phyloP scores from a whole-genome alignment of 2,888 invertebrate genomes.

The Coenonympha arcania region DNA sequence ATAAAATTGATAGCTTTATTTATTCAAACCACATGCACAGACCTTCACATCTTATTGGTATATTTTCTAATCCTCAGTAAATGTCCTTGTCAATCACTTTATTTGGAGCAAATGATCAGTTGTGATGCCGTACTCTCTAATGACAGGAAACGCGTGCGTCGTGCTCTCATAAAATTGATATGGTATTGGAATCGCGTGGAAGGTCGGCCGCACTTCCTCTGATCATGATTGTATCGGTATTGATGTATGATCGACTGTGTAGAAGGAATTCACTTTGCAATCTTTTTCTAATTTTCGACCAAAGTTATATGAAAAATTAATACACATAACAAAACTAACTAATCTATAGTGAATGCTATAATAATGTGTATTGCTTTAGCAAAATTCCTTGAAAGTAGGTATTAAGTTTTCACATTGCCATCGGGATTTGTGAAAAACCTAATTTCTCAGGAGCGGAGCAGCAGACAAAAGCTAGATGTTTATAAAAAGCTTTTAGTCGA shows the following conservation, averaged over 20 bases:
- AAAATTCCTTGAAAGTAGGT: too few species aligned
- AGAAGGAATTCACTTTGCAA: constrained; percentile 5
- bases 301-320: too few species aligned
- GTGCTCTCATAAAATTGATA: constrained; percentile 46
- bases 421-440: too few species aligned
- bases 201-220: constrained; percentile 23
- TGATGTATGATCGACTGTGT: constrained; percentile 6
- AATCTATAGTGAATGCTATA: too few species aligned
- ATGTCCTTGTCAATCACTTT: constrained; percentile 23
- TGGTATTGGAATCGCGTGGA: constrained; percentile 30
- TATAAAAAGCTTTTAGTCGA: too few species aligned
- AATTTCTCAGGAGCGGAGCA: too few species aligned
- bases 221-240: constrained; percentile 16
- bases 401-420: too few species aligned
- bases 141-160: constrained; percentile 46
- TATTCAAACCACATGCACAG: not conserved
- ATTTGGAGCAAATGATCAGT: constrained; percentile 27
- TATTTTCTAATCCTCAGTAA: not conserved
- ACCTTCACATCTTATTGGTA: not conserved
- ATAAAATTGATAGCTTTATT: too few species aligned
- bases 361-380: too few species aligned
- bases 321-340: too few species aligned
- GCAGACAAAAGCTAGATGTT: too few species aligned
- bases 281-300: not conserved
- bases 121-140: constrained; percentile 32